Evolutionary conservation across 2,888 invertebrate species (phyloP).

Genomic region (Eurytoma adleriae): DNA sequence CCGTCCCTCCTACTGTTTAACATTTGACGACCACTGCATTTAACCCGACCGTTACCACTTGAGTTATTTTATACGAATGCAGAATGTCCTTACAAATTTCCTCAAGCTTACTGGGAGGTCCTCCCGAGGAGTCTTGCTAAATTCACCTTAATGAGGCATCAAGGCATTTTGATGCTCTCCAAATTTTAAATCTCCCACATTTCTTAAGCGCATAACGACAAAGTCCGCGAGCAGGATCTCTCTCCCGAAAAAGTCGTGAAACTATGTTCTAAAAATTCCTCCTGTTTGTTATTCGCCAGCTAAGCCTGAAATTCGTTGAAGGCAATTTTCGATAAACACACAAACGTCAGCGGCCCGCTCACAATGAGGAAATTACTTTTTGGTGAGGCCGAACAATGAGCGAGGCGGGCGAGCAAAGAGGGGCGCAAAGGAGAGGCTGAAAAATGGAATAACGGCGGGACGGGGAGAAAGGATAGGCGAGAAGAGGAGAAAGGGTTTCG

Average conservation of each 20-base stretch:
- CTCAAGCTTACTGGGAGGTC: constrained; percentile 60
- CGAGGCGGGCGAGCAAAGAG: neutral
- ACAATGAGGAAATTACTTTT: no score
- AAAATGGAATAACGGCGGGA: neutral
- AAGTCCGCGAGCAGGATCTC: no score
- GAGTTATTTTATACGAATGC: constrained; percentile 63
- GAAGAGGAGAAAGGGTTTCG: constrained; percentile 4
- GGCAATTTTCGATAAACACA: no score
- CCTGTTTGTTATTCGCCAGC: neutral
- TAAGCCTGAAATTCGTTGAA: neutral
- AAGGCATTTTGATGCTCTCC: constrained; percentile 21
- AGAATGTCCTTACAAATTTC: constrained; percentile 49
- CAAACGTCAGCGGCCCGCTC: no score
- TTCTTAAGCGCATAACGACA: no score
- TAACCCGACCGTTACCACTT: constrained; percentile 7
- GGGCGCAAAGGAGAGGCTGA: neutral
- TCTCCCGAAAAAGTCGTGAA: no score
- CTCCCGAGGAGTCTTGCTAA: constrained; percentile 2
- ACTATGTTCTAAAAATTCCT: no score
- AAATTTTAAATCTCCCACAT: constrained; percentile 18
- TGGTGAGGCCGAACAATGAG: no score
- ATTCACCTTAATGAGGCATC: neutral
- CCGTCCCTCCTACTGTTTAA: no score
- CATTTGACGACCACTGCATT: neutral
- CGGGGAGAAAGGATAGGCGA: neutral